Percentiles rank a stretch among this genome's conserved stretches.
Evolutionary conservation across 1,140 invertebrate species (phyloP).

Genomic region (Rhyacophila brunnea): DNA sequence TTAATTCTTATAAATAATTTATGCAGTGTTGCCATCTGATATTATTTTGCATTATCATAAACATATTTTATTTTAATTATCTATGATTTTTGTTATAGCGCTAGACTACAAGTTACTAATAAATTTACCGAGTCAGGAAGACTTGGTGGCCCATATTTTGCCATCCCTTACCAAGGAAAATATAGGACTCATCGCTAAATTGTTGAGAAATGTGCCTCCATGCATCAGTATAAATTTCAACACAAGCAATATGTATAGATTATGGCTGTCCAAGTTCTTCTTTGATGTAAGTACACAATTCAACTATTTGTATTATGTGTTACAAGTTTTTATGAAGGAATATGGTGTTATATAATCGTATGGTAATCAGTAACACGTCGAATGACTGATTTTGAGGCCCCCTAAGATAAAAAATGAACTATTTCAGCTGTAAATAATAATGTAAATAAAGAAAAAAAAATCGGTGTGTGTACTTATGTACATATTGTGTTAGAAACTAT

Average conservation of each 20-base stretch:
- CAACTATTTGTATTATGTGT: no score
- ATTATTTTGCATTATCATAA: background rate
- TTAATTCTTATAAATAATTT: no score
- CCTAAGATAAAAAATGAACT: no score
- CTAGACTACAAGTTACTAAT: slow-evolving; percentile 31
- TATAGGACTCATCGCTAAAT: slow-evolving; percentile 29
- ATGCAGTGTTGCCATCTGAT: no score
- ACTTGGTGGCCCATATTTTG: slow-evolving; percentile 20
- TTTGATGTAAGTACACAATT: slow-evolving; percentile 24
- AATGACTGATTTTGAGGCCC: no score
- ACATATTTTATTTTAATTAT: slow-evolving; percentile 5
- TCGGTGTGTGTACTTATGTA: no score
- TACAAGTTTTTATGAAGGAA: no score
- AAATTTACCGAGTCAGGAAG: slow-evolving; percentile 8
- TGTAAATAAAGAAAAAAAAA: no score
- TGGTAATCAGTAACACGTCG: no score
- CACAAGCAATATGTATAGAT: slow-evolving; percentile 23
- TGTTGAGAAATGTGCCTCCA: slow-evolving; percentile 28
- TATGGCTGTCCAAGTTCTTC: slow-evolving; percentile 30
- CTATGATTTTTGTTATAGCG: slow-evolving; percentile 12
- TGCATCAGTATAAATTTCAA: slow-evolving; percentile 29
- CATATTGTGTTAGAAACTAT: no score
- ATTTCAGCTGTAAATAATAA: no score
- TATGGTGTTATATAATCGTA: no score
- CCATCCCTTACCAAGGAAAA: slow-evolving; percentile 27